Evolutionary conservation across 2,113 vertebrate genomes (phyloP).

Genomic region (Chloropsis hardwickii): DNA sequence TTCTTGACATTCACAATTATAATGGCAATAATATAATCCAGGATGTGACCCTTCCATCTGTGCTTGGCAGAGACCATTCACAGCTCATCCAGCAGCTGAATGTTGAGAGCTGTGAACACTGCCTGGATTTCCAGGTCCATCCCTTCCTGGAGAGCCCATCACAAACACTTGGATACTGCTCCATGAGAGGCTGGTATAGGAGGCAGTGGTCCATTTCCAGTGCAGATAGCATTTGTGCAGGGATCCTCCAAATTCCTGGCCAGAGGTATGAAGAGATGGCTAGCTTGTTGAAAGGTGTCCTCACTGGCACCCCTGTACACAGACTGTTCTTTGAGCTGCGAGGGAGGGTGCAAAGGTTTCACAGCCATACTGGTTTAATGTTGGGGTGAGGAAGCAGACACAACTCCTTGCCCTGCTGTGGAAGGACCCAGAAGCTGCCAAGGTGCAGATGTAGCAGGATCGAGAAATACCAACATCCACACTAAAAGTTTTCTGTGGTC

Average conservation of each 20-base stretch:
- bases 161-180: neutral
- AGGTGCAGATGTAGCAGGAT: neutral
- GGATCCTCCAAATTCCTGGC: neutral
- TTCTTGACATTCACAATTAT: neutral
- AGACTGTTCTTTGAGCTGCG: fast-evolving
- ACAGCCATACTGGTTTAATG: neutral
- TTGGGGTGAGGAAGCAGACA: neutral
- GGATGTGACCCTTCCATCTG: fast-evolving
- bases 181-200: neutral
- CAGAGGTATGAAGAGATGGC: neutral
- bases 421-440: neutral
- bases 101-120: fast-evolving
- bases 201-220: neutral
- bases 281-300: neutral
- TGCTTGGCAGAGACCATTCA: neutral
- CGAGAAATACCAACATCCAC: neutral
- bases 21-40: neutral
- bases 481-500: neutral
- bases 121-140: neutral
- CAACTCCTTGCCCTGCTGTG: fast-evolving
- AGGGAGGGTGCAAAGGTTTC: neutral
- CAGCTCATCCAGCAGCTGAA: neutral
- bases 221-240: neutral
- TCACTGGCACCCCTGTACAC: neutral
- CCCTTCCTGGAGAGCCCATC: neutral